Evolutionary conservation across 2,888 invertebrate species (phyloP), one percentile per base, ranked within the genome.

Genomic region (Drosophila meridiana): DNA sequence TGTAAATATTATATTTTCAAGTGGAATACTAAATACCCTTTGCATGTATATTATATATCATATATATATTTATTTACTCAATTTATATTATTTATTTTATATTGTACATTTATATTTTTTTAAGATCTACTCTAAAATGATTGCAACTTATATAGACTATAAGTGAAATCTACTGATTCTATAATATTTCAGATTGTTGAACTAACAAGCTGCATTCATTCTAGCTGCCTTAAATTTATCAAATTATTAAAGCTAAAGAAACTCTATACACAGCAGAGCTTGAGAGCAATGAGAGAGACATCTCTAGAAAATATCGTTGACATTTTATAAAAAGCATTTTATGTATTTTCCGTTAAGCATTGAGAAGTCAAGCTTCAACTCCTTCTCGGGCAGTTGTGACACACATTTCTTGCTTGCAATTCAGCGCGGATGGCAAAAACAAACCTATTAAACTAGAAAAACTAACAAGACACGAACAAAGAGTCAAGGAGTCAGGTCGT

Each of bases 371-470:
- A 20, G 50, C 50, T 34, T 5, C 50, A 52, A 11, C 20, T 52
- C 7, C 26, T 52, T 34, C 34, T 6, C 6, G 9, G 34, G 36
- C 38, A 55, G 34, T 57, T 20, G 42, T 20, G 58, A 36, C 45
- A 38, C 20, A 47, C 36, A 71, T 85, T 84, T 74, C 3, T 47
- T 40, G 20, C 45, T 40, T 50, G 64, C 65, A 40, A 38, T 40
- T 60, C 64, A 48, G 75, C 69, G 71, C 63, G 60, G 57, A 73
- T 50, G 79, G 72, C 55, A 57, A 71, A 87, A 83, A 78, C 87
- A 83, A 89, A 89, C 87, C 77, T 81, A 87, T 88, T 83, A 86
- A 85, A 89, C 56, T 56, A 75, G 72, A 76, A 56, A 42, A 28
- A 55, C 55, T 40, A 38, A 55, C 55, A 55, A 11, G 40, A 56